Conservation (phyloP, 1,140 invertebrate genomes). For the Mycetomoellerius zeteki region DNA sequence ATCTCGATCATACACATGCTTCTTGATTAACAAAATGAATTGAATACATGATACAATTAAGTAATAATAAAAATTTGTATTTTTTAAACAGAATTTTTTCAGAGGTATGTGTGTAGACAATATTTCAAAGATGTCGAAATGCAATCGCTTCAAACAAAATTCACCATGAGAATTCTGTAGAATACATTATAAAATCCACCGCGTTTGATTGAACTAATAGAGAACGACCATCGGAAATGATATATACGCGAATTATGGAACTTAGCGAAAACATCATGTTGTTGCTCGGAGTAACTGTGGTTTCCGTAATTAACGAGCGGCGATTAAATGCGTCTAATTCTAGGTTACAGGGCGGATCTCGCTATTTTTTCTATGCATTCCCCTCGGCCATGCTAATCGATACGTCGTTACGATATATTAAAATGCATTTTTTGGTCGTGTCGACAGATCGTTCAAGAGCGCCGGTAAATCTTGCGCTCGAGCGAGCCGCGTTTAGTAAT, state of each 20-base stretch:
- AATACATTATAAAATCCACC: not conserved
- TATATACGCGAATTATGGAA: not conserved
- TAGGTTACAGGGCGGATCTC: constrained; percentile 37
- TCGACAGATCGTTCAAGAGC: constrained; percentile 32
- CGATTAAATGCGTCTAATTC: constrained; percentile 55
- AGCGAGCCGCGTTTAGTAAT: constrained; percentile 32
- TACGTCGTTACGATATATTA: constrained; percentile 52
- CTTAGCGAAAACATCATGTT: constrained; percentile 1
- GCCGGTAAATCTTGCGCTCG: constrained; percentile 36
- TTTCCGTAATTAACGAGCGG: constrained; percentile 56
- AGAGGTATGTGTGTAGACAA: not conserved
- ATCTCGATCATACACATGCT: not conserved
- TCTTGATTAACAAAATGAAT: not conserved
- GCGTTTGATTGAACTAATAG: not conserved
- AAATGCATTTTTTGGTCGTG: constrained; percentile 47
- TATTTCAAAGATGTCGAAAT: too few relatives aligned
- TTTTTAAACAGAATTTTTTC: not conserved
- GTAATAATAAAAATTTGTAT: not conserved
- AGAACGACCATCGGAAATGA: not conserved
- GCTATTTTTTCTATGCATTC: not conserved
- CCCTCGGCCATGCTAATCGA: constrained; percentile 14
- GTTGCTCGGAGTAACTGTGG: not conserved
- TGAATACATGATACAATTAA: not conserved
- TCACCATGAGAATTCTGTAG: too few relatives aligned
- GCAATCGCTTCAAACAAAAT: not conserved